Conservation (phyloP, 2,113 vertebrate genomes). For the Erythrolamprus reginae region DNA sequence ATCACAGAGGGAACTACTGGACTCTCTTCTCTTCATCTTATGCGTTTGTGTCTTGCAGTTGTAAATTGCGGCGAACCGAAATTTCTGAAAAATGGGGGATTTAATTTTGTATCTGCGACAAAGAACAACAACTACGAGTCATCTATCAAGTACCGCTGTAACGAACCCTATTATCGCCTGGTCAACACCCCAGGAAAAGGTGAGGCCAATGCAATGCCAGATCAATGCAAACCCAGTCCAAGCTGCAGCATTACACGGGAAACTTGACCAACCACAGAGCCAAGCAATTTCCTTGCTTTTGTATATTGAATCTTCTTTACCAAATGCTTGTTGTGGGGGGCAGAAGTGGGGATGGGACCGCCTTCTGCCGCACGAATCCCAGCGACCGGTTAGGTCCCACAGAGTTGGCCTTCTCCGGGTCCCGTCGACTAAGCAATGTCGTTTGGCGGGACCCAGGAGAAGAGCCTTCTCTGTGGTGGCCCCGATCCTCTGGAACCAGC, state of each 20-base stretch:
- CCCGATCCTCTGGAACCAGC: too few relatives aligned
- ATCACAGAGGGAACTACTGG: neutral
- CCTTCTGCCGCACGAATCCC: too few relatives aligned
- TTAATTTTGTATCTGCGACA: conserved; percentile 37
- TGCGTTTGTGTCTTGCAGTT: conserved; percentile 55
- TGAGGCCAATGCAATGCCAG: conserved; percentile 24
- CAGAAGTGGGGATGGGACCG: neutral
- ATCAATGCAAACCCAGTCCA: accelerated
- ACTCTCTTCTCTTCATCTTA: neutral
- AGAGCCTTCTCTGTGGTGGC: too few relatives aligned
- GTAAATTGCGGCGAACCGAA: conserved; percentile 63
- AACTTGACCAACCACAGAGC: neutral
- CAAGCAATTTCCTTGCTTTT: neutral
- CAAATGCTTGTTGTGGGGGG: neutral
- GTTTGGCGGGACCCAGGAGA: too few relatives aligned
- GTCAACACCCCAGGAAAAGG: conserved; percentile 21
- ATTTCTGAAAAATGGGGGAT: conserved; percentile 58
- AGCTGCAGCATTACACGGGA: neutral
- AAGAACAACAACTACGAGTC: conserved; percentile 60
- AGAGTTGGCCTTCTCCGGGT: too few relatives aligned
- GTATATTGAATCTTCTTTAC: neutral
- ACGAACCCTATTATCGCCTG: conserved; percentile 66
- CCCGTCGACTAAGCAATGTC: too few relatives aligned
- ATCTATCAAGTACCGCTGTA: conserved; percentile 61
- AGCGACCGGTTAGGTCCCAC: too few relatives aligned